Evolutionary conservation across 2,888 invertebrate species (phyloP), one percentile per base, ranked within the genome.

Genomic region (Tortricodes alternella): DNA sequence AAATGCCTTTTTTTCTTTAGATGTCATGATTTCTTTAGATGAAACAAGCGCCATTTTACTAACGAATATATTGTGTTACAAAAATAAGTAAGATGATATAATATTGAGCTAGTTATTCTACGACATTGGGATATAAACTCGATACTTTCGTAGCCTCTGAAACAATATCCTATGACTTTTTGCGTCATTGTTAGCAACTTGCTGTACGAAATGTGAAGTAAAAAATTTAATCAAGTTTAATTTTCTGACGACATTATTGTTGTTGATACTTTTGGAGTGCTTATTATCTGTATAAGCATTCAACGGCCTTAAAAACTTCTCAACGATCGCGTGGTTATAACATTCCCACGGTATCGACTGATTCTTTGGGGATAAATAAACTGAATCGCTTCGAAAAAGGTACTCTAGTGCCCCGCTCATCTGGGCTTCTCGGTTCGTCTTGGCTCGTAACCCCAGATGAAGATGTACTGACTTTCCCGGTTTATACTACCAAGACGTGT

Each of bases 161-260:
- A 53, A 53, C 39, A 23, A 53, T 32, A 53, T 46, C 53, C 38
- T 46, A 16, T 18, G 15, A 11, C 15, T 24, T 13, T 46, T 46
- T 39, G 38, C 46, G 46, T 53, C 53, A 53, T 23, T 46, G 35
- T 46, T 19, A 24, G 19, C 32, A 23, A 38, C 38, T 1, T 9
- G 3, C n/a, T 15, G 5, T 18, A 48, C 11, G 19, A 16, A 38
- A 8, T 21, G 5, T 15, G 15, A 39, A 41, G 16, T 13, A 19
- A 43, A 41, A 37, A 41, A 29, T 29, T 9, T 29, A 29, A 29
- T 29, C 5, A 11, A 29, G 29, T n/a, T 29, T 29, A 5, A n/a
- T 29, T 29, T 29, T 29, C 4, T 5, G 11, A 11, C 9, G 4
- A 11, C 11, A 11, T n/a, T 29, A 29, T 29, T 29, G 11, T 29